These are phyloP conservation scores for Smittia sp. DNA, from an alignment of 2,888 invertebrate genomes.

Conservation along the genomic window DNA sequence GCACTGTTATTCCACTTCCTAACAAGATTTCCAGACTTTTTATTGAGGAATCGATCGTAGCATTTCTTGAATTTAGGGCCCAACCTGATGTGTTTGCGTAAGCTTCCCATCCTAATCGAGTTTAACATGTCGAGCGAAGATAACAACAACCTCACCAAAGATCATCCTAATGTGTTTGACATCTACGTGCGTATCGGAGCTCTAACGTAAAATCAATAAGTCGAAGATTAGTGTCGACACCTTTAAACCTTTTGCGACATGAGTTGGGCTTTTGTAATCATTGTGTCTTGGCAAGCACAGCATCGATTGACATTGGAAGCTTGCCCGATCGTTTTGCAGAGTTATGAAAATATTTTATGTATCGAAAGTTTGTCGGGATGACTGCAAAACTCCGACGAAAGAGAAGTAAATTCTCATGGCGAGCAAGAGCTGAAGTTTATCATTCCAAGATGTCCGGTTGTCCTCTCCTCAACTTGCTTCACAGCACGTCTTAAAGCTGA, in stretches of 20 bases:
- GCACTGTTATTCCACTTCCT: background rate
- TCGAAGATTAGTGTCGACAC: slow-evolving; percentile 20
- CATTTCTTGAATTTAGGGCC: background rate
- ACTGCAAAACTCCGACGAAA: background rate
- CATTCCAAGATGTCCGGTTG: background rate
- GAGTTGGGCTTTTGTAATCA: background rate
- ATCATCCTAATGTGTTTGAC: slow-evolving; percentile 5
- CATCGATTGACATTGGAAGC: background rate
- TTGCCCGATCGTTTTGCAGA: background rate
- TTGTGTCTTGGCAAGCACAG: background rate
- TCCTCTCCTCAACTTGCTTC: background rate
- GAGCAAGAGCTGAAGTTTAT: background rate
- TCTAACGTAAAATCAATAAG: background rate
- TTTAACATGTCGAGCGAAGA: background rate
- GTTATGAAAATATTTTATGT: too few species aligned
- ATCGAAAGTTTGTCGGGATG: background rate
- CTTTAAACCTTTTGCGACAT: slow-evolving; percentile 10
- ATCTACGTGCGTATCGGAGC: background rate
- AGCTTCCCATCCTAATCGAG: background rate
- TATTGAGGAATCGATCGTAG: background rate
- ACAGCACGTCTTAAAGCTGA: background rate
- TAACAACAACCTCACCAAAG: background rate
- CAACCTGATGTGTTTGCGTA: background rate
- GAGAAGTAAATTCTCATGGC: background rate
- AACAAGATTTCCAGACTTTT: background rate